These are phyloP conservation scores for Pachycephala philippinensis DNA, from an alignment of 2,113 vertebrate species.

Conservation along the genomic window DNA sequence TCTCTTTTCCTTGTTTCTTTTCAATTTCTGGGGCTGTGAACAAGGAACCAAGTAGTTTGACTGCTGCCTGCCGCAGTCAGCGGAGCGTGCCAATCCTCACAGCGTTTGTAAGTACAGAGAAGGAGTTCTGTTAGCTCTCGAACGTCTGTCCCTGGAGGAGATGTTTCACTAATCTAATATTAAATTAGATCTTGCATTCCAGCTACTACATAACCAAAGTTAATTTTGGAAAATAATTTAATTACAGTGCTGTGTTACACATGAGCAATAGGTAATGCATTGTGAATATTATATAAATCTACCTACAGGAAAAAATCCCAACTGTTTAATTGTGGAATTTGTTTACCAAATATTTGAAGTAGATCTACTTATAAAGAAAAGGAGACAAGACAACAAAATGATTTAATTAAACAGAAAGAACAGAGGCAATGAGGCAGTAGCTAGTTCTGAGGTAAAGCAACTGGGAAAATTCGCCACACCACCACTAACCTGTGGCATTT, in stretches of 20 bases:
- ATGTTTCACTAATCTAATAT: conserved; percentile 42
- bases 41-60: not conserved
- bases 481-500: not conserved
- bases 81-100: not conserved
- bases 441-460: not conserved
- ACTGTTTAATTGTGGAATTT: conserved; percentile 7
- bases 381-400: not conserved
- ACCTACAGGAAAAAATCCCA: not conserved
- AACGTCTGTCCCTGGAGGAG: not conserved
- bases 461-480: not conserved
- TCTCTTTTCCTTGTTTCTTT: not conserved
- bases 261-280: conserved; percentile 26
- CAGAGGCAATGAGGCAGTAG: not conserved
- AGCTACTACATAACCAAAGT: conserved; percentile 46
- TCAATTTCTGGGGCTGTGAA: not conserved
- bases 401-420: conserved; percentile 33
- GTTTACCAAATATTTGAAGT: conserved; percentile 9
- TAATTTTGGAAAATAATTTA: conserved; percentile 70
- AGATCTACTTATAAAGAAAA: not conserved
- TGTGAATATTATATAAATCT: conserved; percentile 40
- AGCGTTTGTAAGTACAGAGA: not conserved
- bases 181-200: conserved; percentile 60
- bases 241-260: conserved; percentile 28
- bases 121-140: conserved; percentile 29
- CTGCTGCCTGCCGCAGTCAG: not conserved